These are phyloP conservation scores for Pocillopora damicornis DNA, from an alignment of 64 coral and sea anemone species.

Conservation along the genomic window DNA sequence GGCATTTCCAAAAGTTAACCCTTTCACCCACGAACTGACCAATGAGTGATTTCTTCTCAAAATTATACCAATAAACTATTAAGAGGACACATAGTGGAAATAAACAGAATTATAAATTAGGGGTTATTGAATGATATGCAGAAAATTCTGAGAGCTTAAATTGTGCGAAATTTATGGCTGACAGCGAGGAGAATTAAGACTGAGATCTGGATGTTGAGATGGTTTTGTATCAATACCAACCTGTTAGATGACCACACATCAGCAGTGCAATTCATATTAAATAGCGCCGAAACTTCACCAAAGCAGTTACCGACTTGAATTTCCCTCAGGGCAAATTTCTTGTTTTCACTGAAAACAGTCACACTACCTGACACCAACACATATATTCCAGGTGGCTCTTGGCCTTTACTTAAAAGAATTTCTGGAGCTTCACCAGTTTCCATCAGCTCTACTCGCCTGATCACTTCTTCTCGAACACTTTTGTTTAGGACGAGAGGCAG, in stretches of 20 bases:
- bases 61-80: no score
- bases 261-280: conserved; percentile 73
- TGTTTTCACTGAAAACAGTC: conserved; percentile 45
- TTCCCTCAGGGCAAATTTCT: conserved; percentile 61
- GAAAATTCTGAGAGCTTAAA: no score
- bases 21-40: no score
- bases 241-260: conserved; percentile 54
- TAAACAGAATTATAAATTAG: no score
- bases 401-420: conserved; percentile 55
- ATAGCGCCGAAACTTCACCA: conserved; percentile 79
- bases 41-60: no score
- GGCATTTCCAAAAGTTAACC: no score
- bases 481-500: conserved; percentile 32
- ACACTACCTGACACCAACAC: conserved; percentile 66
- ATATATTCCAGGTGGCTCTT: conserved; percentile 55
- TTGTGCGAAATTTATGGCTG: no score
- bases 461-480: conserved; percentile 37
- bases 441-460: conserved; percentile 21
- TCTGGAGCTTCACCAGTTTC: conserved; percentile 33
- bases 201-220: background rate
- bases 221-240: background rate
- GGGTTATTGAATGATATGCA: no score
- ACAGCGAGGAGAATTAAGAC: no score
- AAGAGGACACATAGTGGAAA: no score
- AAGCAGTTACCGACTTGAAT: conserved; percentile 63